Evolutionary conservation across 1,140 invertebrate species (phyloP).

Genomic region (Drosophila nannoptera): DNA sequence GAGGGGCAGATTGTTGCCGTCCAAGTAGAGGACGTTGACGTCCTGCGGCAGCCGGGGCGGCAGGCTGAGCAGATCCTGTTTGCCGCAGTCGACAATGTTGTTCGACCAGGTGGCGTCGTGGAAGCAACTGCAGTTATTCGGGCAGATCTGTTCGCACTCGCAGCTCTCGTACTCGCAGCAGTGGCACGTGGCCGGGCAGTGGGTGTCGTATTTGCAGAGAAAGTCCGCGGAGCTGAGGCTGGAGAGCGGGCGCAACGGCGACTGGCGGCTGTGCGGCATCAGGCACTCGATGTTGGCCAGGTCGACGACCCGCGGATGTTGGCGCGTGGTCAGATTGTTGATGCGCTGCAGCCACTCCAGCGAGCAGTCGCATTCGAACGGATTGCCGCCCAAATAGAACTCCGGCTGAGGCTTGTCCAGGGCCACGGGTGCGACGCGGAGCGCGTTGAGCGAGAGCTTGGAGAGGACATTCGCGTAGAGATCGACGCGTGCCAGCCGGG

Average conservation of each 20-base stretch:
- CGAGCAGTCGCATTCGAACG: conserved; percentile 92
- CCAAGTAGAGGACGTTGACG: conserved; percentile 93
- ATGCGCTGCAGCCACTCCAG: conserved; percentile 93
- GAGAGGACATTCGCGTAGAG: conserved; percentile 90
- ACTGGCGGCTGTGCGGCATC: conserved; percentile 87
- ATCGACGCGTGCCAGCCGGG: conserved; percentile 89
- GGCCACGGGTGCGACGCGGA: conserved; percentile 84
- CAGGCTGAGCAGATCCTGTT: conserved; percentile 84
- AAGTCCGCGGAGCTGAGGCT: conserved; percentile 87
- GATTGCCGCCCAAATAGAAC: conserved; percentile 92
- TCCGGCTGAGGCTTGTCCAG: conserved; percentile 85
- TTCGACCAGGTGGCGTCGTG: conserved; percentile 92
- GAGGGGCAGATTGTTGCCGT: conserved; percentile 90
- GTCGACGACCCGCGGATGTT: conserved; percentile 90
- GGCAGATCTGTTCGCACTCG: conserved; percentile 91
- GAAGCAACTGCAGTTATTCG: conserved; percentile 91
- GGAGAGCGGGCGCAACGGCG: conserved; percentile 85
- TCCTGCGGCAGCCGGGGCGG: conserved; percentile 91
- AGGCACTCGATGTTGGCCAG: conserved; percentile 89
- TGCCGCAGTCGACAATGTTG: conserved; percentile 90
- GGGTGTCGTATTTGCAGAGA: conserved; percentile 88
- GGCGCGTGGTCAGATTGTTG: conserved; percentile 84
- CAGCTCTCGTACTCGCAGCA: conserved; percentile 93
- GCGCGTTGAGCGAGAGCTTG: conserved; percentile 87
- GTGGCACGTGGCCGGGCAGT: conserved; percentile 90